Evolutionary conservation across 2,888 invertebrate species (phyloP).

Genomic region (Idaea aversata): DNA sequence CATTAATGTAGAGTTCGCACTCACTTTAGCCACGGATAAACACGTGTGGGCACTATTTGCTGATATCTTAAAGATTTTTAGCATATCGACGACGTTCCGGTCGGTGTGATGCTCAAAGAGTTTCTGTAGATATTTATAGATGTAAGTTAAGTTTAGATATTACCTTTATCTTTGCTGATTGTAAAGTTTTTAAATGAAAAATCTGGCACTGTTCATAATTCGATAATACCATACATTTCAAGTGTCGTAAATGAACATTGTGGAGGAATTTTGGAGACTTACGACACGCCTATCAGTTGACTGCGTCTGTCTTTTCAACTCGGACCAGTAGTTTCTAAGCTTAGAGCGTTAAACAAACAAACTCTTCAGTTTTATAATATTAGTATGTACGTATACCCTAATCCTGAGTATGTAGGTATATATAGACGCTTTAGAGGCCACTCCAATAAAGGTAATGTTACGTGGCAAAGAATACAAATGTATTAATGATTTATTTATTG

Average conservation of each 20-base stretch:
- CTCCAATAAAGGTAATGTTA: neutral
- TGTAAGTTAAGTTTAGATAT: neutral
- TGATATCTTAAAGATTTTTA: slow-evolving; percentile 39
- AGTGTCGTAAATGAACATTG: no score
- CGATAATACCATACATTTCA: no score
- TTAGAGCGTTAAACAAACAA: no score
- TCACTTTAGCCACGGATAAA: slow-evolving; percentile 28
- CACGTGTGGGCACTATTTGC: slow-evolving; percentile 47
- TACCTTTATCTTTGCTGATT: neutral
- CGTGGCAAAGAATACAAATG: neutral
- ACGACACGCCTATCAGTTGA: no score
- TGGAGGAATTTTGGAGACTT: no score
- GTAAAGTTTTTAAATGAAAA: neutral
- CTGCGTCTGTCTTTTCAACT: no score
- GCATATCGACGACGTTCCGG: slow-evolving; percentile 53
- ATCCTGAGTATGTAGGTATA: no score
- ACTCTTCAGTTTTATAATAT: no score
- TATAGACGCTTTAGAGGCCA: neutral
- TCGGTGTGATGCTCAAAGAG: slow-evolving; percentile 7
- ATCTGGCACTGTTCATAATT: neutral
- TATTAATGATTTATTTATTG: neutral
- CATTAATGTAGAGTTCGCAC: slow-evolving; percentile 64
- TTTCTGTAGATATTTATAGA: neutral
- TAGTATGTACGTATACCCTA: no score
- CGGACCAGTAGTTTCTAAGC: no score